These are phyloP conservation scores for Chascanopsetta lugubris DNA, from an alignment of 2,113 vertebrate genomes.

Conservation along the genomic window DNA sequence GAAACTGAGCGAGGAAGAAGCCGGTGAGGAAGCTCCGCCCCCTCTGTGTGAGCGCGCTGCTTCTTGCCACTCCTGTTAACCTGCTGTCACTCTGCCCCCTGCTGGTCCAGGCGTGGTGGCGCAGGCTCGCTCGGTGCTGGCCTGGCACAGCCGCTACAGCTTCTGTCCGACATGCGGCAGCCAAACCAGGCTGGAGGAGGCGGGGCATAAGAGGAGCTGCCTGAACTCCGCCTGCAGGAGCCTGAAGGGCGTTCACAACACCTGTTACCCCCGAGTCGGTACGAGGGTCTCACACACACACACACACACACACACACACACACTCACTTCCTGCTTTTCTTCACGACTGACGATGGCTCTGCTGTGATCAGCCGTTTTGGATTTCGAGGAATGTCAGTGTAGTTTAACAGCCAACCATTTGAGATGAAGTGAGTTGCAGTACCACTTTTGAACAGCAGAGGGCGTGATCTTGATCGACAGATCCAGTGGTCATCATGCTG, in stretches of 20 bases:
- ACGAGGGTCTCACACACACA: slow-evolving; percentile 51
- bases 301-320: no score
- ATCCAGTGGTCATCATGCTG: slow-evolving; percentile 98
- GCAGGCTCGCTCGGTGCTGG: slow-evolving; percentile 89
- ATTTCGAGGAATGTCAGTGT: no score
- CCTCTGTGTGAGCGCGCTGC: background rate
- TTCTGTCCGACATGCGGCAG: slow-evolving; percentile 93
- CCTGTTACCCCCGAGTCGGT: slow-evolving; percentile 94
- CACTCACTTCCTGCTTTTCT: no score
- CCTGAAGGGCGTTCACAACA: slow-evolving; percentile 90
- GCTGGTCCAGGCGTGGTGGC: slow-evolving; percentile 85
- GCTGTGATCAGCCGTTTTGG: no score
- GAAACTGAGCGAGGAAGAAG: slow-evolving; percentile 87
- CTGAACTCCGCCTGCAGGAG: slow-evolving; percentile 85
- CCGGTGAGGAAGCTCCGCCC: slow-evolving; percentile 84
- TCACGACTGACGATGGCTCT: no score
- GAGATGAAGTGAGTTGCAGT: background rate
- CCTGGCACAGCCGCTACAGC: slow-evolving; percentile 89
- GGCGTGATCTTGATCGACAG: slow-evolving; percentile 74
- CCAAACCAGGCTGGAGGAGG: slow-evolving; percentile 84
- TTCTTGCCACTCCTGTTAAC: no score
- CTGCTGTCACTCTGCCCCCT: background rate
- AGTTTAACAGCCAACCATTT: no score
- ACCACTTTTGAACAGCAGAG: no score
- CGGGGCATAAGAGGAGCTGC: slow-evolving; percentile 92